Conservation (phyloP, 2,888 invertebrate genomes). For the Lampropteryx suffumata region DNA sequence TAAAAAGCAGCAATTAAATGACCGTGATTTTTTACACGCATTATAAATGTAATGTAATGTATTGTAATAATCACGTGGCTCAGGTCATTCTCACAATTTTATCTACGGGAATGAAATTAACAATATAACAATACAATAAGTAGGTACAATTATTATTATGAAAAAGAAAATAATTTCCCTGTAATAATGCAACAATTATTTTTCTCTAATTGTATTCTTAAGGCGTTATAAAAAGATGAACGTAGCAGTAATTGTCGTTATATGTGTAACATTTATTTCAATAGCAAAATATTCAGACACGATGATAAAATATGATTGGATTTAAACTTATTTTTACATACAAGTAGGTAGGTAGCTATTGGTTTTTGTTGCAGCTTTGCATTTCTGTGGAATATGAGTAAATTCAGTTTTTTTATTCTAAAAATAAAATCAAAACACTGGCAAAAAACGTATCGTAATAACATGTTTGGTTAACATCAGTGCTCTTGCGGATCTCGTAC, state of each 20-base stretch:
- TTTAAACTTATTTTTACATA: neutral
- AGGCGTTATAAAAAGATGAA: neutral
- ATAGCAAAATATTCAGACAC: too few species aligned
- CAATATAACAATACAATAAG: neutral
- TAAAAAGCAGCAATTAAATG: neutral
- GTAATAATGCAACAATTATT: neutral
- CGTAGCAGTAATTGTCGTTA: neutral
- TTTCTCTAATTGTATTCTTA: neutral
- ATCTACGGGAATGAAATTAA: neutral
- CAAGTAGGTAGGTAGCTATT: too few species aligned
- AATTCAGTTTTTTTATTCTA: slow-evolving; percentile 5
- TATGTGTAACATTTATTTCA: too few species aligned
- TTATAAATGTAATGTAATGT: too few species aligned
- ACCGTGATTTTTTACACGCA: neutral
- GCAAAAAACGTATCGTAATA: neutral
- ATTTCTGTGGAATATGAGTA: neutral
- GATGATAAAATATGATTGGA: too few species aligned
- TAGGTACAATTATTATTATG: neutral
- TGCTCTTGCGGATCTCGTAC: slow-evolving; percentile 3
- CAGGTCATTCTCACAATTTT: neutral
- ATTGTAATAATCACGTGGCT: neutral
- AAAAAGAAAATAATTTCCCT: slow-evolving; percentile 1
- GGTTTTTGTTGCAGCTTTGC: too few species aligned
- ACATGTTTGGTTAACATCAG: slow-evolving; percentile 10
- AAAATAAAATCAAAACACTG: slow-evolving; percentile 1